Evolutionary conservation across 2,888 invertebrate genomes (phyloP), one percentile per base, ranked within the genome.

Genomic region (Euzetes globulus): DNA sequence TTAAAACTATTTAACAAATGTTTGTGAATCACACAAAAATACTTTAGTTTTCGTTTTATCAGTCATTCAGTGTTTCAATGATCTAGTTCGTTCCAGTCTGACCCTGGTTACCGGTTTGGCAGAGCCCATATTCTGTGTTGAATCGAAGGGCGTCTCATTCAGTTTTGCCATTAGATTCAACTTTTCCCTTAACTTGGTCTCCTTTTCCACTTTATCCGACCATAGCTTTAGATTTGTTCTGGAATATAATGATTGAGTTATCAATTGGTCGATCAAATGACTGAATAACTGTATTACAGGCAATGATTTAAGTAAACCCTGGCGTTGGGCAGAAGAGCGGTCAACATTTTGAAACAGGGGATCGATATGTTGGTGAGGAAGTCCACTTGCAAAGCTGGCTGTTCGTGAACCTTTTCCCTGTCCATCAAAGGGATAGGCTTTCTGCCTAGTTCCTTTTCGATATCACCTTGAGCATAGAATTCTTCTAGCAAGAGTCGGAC

Each of bases 401-500:
- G 88, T 80, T 91, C 88, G 76, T 90, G 87, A 0, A 89, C 87
- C 80, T 89, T 88, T 74, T 86, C 84, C 75, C 92, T 83, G 80
- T 90, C 90, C 90, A 90, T 90, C 91, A 92, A 91, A 0, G 91
- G 87, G 70, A 91, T 88, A 0, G 92, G 91, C 22, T 82, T 85
- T 71, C 87, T 85, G 0, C 91, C 91, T 71, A 87, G 86, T 11
- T 84, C 84, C 73, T 87, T 85, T 80, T 91, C 90, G 37, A 88
- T 88, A 81, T 91, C 90, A 0, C 90, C 87, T 85, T 85, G 90
- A 77, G 89, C 88, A 80, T 91, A 91, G 81, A 91, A 91, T 81
- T 91, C 91, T 80, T 90, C 89, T 80, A 90, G 90, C 73, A 92
- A 92, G 9, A 91, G 89, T 80, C 87, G 87, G 1, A 91, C 91